Evolutionary conservation across 1,140 invertebrate genomes (phyloP).

Genomic region (Drosophila busckii): DNA sequence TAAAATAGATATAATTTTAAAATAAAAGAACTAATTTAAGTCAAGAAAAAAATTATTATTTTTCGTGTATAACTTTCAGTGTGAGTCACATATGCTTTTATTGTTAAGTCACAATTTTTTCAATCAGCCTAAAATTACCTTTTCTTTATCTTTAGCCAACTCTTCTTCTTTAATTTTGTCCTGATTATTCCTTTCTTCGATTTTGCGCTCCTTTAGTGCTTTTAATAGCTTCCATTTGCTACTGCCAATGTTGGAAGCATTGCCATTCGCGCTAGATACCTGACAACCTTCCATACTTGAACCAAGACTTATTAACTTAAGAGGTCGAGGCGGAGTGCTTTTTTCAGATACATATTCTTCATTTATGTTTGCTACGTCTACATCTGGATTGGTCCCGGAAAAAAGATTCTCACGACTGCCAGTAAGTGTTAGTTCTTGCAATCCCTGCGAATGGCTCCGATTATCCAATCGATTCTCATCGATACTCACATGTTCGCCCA

Average conservation of each 20-base stretch:
- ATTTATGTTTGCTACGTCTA: no score
- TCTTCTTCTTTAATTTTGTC: slow-evolving; percentile 83
- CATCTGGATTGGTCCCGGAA: no score
- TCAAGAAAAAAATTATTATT: neutral
- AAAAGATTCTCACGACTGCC: no score
- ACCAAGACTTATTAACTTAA: slow-evolving; percentile 37
- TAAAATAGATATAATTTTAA: neutral
- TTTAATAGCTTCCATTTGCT: slow-evolving; percentile 95
- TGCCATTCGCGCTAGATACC: slow-evolving; percentile 18
- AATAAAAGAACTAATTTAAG: neutral
- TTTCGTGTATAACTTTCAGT: no score
- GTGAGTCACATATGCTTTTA: no score
- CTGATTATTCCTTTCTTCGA: slow-evolving; percentile 87
- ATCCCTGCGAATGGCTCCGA: no score
- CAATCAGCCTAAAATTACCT: slow-evolving; percentile 80
- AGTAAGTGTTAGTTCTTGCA: no score
- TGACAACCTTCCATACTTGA: slow-evolving; percentile 44
- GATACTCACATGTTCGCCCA: no score
- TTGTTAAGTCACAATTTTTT: no score
- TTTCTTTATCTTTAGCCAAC: slow-evolving; percentile 83
- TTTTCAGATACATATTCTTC: no score
- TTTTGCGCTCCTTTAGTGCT: slow-evolving; percentile 92
- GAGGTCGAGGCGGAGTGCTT: neutral
- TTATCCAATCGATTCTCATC: no score
- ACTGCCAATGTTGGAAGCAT: slow-evolving; percentile 68